These are phyloP conservation scores for Stichodactyla mertensii DNA, from an alignment of 64 coral and sea anemone species.

Conservation along the genomic window DNA sequence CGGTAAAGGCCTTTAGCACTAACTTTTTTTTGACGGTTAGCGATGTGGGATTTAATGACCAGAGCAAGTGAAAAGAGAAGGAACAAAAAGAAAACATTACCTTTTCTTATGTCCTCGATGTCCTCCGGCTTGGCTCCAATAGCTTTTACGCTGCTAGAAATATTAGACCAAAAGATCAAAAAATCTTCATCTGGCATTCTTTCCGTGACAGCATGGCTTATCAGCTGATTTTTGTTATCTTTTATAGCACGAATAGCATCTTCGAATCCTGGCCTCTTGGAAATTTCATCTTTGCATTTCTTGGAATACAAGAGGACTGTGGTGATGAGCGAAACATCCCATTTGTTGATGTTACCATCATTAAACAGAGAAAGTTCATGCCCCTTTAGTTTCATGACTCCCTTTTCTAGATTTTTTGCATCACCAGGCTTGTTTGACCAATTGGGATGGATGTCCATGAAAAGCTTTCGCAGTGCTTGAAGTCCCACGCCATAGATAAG, in stretches of 20 bases:
- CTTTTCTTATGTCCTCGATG: slow-evolving; percentile 25
- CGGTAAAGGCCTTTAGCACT: too few relatives aligned
- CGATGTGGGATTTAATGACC: too few relatives aligned
- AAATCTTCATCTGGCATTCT: slow-evolving; percentile 64
- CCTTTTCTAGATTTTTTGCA: slow-evolving; percentile 42
- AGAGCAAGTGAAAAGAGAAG: too few relatives aligned
- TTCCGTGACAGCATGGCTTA: slow-evolving; percentile 50
- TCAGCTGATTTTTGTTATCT: slow-evolving; percentile 47
- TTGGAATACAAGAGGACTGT: slow-evolving; percentile 52
- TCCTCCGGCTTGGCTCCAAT: slow-evolving; percentile 52
- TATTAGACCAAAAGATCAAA: slow-evolving; percentile 32
- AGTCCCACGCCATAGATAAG: slow-evolving; percentile 64
- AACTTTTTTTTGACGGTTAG: too few relatives aligned
- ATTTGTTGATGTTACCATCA: slow-evolving; percentile 54
- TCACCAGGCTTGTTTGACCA: slow-evolving; percentile 70
- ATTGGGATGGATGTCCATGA: slow-evolving; percentile 52
- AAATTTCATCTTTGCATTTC: slow-evolving; percentile 35
- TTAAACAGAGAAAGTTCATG: slow-evolving; percentile 33
- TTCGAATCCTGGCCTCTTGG: slow-evolving; percentile 35
- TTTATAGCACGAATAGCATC: slow-evolving; percentile 43
- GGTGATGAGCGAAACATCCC: slow-evolving; percentile 74
- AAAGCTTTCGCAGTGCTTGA: slow-evolving; percentile 33
- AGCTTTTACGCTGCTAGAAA: slow-evolving; percentile 24
- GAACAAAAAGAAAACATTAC: too few relatives aligned
- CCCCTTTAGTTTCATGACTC: slow-evolving; percentile 41